phyloP scores from a whole-genome alignment of 2,797 vertebrate genomes.

The Enteromius argenteus region DNA sequence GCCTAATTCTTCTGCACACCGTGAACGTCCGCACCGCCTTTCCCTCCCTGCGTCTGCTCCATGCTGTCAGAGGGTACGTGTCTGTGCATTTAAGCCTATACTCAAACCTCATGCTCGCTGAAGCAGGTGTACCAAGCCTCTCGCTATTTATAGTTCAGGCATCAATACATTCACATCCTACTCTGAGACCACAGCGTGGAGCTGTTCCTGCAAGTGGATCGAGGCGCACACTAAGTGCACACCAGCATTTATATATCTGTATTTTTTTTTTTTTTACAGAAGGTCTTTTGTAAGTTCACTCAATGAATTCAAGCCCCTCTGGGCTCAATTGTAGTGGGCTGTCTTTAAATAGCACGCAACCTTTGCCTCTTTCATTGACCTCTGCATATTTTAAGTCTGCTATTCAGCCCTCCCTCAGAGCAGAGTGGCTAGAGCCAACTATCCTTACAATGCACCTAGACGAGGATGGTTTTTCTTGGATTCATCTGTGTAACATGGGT shows the following conservation, averaged over 20 bases:
- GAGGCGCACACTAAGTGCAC: neutral
- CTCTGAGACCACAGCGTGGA: constrained; percentile 10
- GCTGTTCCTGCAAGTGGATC: constrained; percentile 17
- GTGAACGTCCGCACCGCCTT: constrained; percentile 92
- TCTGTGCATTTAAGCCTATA: neutral
- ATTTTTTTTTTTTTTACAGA: neutral
- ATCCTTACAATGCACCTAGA: constrained; percentile 7
- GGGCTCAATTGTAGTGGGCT: constrained; percentile 30
- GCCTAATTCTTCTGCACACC: constrained; percentile 89
- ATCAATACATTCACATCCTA: constrained; percentile 61
- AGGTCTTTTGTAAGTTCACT: constrained; percentile 39
- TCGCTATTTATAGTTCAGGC: constrained; percentile 68
- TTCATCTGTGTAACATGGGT: neutral
- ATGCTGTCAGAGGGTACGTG: constrained; percentile 95
- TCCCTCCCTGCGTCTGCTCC: constrained; percentile 93
- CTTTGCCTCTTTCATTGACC: constrained; percentile 61
- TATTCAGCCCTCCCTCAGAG: constrained; percentile 27
- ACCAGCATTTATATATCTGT: constrained; percentile 24
- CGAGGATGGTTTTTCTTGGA: neutral
- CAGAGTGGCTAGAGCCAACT: constrained; percentile 10
- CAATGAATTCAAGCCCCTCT: constrained; percentile 8
- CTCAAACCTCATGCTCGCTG: neutral
- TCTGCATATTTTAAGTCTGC: constrained; percentile 47
- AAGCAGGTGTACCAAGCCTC: constrained; percentile 46
- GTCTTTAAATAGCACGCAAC: constrained; percentile 68